phyloP scores from a whole-genome alignment of 2,113 vertebrate species.

The Pluvianellus socialis region DNA sequence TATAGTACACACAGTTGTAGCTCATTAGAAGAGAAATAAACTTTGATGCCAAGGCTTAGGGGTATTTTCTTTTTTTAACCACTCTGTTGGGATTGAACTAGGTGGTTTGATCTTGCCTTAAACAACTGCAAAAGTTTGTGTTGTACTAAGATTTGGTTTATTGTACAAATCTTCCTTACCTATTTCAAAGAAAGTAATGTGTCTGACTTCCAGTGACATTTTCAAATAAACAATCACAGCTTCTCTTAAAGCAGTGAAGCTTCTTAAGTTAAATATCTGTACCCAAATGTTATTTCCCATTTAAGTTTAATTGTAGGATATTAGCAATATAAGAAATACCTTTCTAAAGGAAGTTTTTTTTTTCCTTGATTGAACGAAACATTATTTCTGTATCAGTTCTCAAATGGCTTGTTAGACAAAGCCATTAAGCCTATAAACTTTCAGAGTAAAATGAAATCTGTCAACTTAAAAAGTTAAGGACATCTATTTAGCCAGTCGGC shows the following conservation, averaged over 20 bases:
- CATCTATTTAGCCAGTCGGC: background rate
- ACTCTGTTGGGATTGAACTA: background rate
- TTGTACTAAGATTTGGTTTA: background rate
- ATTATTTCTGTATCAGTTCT: background rate
- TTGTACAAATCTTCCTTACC: background rate
- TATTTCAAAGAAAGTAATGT: accelerated
- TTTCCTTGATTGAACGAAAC: background rate
- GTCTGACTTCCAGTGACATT: background rate
- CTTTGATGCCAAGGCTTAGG: background rate
- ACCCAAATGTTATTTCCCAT: background rate
- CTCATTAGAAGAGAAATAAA: background rate
- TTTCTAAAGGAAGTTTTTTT: background rate
- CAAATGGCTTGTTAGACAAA: background rate
- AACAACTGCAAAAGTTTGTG: background rate
- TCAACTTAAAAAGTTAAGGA: background rate
- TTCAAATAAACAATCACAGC: background rate
- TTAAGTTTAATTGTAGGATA: background rate
- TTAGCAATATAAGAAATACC: background rate
- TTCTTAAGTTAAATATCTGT: background rate
- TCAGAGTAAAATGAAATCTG: background rate
- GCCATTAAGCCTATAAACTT: background rate
- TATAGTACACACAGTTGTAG: background rate
- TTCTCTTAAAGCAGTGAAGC: background rate
- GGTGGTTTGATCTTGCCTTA: background rate
- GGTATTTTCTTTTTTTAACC: background rate